phyloP scores from a whole-genome alignment of 2,888 invertebrate genomes.

The Sarcophaga carnaria region DNA sequence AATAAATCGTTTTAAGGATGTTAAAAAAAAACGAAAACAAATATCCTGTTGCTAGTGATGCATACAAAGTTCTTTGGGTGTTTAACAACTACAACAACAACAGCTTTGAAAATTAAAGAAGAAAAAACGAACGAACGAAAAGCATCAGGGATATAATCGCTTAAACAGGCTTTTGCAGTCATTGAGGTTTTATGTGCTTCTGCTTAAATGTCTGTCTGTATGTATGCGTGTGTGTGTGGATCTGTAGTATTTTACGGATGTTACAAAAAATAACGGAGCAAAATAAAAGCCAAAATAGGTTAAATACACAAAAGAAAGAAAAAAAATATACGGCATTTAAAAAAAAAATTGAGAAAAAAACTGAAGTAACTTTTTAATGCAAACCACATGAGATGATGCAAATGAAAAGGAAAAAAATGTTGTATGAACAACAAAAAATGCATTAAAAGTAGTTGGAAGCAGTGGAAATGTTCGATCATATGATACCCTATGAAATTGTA shows the following conservation, averaged over 20 bases:
- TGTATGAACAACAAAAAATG: not conserved
- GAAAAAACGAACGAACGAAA: not conserved
- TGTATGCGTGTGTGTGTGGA: not conserved
- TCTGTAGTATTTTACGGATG: constrained; percentile 54
- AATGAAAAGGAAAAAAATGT: constrained; percentile 27
- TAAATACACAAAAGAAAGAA: constrained; percentile 41
- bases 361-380: constrained; percentile 49
- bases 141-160: constrained; percentile 49
- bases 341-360: not conserved
- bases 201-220: not conserved
- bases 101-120: not conserved
- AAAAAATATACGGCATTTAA: not conserved
- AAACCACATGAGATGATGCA: constrained; percentile 49
- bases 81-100: constrained; percentile 7
- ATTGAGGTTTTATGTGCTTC: constrained; percentile 8
- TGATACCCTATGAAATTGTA: too few species aligned
- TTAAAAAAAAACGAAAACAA: constrained; percentile 18
- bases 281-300: constrained; percentile 37
- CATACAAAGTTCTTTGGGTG: constrained; percentile 36
- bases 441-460: not conserved
- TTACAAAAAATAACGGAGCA: not conserved
- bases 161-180: constrained; percentile 54
- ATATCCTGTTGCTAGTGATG: constrained; percentile 62
- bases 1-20: constrained; percentile 2
- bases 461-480: too few species aligned